Base-by-base conservation (phyloP, 2,113 vertebrate species). In the Indicator maculatus region DNA sequence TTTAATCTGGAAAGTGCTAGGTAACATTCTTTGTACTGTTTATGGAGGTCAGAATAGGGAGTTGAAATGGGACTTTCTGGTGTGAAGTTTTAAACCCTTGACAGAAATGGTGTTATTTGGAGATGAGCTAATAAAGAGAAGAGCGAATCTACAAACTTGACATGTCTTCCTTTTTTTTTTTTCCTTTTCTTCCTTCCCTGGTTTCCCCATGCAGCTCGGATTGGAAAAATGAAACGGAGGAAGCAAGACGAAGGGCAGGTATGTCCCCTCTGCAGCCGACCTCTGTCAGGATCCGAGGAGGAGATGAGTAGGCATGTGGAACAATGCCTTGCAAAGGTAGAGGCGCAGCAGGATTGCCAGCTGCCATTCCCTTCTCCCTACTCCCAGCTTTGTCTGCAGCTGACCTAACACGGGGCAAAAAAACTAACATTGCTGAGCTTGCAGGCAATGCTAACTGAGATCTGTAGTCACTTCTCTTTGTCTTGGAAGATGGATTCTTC, bases 251-350 rank as follows among this genome's bases (percentile, higher is more conserved):
- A 99, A 97, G 99, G 99, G 96, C 99, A 99, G 99, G 99, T 99
- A 99, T 99, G 99, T 99, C 99, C 99, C 95, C 99, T 99, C 98
- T 99, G 99, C 99, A 99, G 98, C 97, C 97, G 98, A 94, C 98
- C 99, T 95, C 98, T 99, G 98, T 98, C 98, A 98, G 99, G 99
- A 98, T 99, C 99, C 97, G 99, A 99, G 98, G 99, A 99, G 98
- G 99, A 99, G 98, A 99, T 99, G 99, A 99, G 99, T 99, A 99
- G 99, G 98, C 99, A 99, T 99, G 99, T 99, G 99, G 99, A 99
- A 98, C 99, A 98, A 97, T 99, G 99, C 98, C 99, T 99, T 97
- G 98, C 99, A 98, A 99, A 99, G 99, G 99, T 99, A 99, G 99
- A 98, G 97, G 98, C 97, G 95, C 97, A 96, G 74, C 95, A 95